Base-by-base conservation (phyloP, 2,888 invertebrate species). In the Corythucha ciliata region DNA sequence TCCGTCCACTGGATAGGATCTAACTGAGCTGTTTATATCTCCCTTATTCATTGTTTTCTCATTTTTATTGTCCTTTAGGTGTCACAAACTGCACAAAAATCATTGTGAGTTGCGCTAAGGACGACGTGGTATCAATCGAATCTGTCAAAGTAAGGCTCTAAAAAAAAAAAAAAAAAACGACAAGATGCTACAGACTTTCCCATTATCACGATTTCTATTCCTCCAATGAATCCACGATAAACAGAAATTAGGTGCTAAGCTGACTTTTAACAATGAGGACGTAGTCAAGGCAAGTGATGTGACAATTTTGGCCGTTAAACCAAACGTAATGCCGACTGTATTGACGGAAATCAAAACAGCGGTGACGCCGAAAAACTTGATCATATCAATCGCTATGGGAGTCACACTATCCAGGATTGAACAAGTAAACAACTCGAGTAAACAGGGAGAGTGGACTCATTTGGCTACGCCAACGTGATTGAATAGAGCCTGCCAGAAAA, bases 301-400 rank as follows among this genome's bases (percentile, higher is more conserved):
- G 12, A 74, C 96, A 2, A 81, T 97, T 55, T 70, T 97, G 3
- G 87, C 94, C 0, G 90, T 93, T 0, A 97, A 97, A 66, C 97
- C 97, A 0, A 78, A 83, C 48, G 77, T 91, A 2, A 83, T 96
- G 2, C 79, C 80, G 0, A 72, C 77, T 46, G 84, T 89, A 1
- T 70, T 94, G 29, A 74, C 72, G 1, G 90, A 91, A 59, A 72
- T 96, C 12, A 78, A 77, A 52, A 63, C 70, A 2, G 66, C 72
- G 0, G 68, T 83, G 0, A 75, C 77, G 20, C 74, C 76, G 40
- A 77, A 80, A 48, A 87, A 88, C 64, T 73, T 96, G 1, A 79
- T 94, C 58, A 74, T 97, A 21, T 93, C 96, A 0, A 85, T 96
- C 16, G 96, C 92, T 1, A 90, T 92, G 81, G 94, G 96, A 2